These are phyloP conservation scores for Lepidurus apus DNA, from an alignment of 1,140 invertebrate species.

Conservation along the genomic window DNA sequence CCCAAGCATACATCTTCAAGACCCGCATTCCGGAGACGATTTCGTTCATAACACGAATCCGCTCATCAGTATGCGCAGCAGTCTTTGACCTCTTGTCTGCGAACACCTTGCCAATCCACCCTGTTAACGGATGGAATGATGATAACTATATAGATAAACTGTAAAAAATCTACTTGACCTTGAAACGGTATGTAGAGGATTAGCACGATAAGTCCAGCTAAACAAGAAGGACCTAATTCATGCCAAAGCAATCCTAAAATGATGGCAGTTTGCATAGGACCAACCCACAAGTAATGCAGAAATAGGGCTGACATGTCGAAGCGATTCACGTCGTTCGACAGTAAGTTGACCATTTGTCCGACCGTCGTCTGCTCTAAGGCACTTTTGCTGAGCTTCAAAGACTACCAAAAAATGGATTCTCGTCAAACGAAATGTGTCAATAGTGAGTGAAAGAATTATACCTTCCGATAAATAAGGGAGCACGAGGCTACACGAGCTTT, in stretches of 20 bases:
- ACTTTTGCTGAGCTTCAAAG: constrained; percentile 54
- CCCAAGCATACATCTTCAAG: constrained; percentile 43
- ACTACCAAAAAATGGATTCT: constrained; percentile 37
- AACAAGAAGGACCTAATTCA: constrained; percentile 64
- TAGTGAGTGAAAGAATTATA: constrained; percentile 39
- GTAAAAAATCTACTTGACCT: constrained; percentile 41
- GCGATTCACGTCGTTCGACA: constrained; percentile 77
- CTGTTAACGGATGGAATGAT: constrained; percentile 41
- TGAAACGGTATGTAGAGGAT: constrained; percentile 77
- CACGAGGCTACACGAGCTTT: constrained; percentile 51
- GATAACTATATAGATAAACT: not conserved
- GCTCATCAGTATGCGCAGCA: constrained; percentile 67
- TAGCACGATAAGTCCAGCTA: constrained; percentile 70
- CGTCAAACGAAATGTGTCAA: not conserved
- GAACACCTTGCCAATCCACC: constrained; percentile 63
- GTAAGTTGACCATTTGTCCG: constrained; percentile 84
- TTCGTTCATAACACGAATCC: constrained; percentile 79
- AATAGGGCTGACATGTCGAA: constrained; percentile 44
- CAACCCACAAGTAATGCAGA: constrained; percentile 53
- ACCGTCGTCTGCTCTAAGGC: constrained; percentile 68
- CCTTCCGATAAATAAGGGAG: constrained; percentile 54
- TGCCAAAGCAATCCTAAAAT: constrained; percentile 69
- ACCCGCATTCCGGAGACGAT: constrained; percentile 69
- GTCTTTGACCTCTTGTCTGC: constrained; percentile 54
- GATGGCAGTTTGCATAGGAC: constrained; percentile 69